Conservation (phyloP, 2,797 vertebrate species). For the Anguilla pacifica region DNA sequence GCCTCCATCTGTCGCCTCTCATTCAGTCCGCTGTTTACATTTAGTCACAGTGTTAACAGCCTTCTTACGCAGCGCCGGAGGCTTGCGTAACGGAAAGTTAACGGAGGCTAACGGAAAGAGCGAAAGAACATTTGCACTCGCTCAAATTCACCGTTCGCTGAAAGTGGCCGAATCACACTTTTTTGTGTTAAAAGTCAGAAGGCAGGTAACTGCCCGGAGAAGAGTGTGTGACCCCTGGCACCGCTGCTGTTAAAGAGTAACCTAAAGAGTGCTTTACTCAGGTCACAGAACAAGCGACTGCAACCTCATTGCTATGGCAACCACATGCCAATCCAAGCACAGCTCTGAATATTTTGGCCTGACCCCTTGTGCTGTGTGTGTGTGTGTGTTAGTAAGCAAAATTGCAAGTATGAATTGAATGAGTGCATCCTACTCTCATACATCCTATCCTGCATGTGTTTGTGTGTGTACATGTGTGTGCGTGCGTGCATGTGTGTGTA, state of each 20-base stretch:
- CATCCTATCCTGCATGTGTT: too few species aligned
- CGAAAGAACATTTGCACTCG: neutral
- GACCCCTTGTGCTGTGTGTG: neutral
- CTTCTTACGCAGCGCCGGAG: neutral
- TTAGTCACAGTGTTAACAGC: neutral
- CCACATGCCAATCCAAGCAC: neutral
- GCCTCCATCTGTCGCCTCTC: neutral
- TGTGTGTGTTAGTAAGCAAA: too few species aligned
- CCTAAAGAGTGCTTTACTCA: neutral
- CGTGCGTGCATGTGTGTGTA: neutral
- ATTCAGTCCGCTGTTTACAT: neutral
- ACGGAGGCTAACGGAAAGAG: neutral
- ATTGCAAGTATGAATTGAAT: too few species aligned
- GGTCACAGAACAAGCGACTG: neutral
- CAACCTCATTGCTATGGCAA: neutral
- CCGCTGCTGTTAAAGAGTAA: neutral
- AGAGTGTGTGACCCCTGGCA: neutral
- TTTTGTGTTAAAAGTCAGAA: neutral
- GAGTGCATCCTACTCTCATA: too few species aligned
- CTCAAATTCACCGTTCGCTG: neutral
- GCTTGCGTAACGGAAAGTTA: neutral
- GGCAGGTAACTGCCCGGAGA: neutral
- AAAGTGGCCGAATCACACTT: neutral
- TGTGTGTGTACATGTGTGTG: neutral
- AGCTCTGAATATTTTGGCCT: neutral